Base-by-base conservation (phyloP, 2,888 invertebrate species). In the Dysmachus trigonus region DNA sequence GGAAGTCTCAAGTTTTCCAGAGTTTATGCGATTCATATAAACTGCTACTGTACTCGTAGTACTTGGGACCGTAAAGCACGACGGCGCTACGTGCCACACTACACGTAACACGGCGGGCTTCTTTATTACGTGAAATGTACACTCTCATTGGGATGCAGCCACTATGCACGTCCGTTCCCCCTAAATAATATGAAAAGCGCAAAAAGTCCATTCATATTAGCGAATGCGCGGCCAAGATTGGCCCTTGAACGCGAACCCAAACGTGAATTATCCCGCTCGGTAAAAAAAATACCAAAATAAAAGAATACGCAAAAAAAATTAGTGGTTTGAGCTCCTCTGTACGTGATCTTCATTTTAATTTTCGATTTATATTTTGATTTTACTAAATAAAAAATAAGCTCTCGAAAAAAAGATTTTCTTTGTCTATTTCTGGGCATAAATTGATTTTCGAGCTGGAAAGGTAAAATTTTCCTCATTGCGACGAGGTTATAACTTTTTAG, bases 21-120 rank as follows among this genome's bases (percentile, higher is more conserved):
- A 41, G 79, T 79, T 79, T 79, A 79, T 79, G 47, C 10, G 47
- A 51, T 62, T 79, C 79, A 79, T 79, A 79, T 79, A 79, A 79
- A 79, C 30, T 79, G 30, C 31, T 15, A 33, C 79, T 31, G 47
- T 79, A 51, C 79, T 79, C n/a, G 27, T 18, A n/a, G 47, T 79
- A 51, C 79, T 79, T 31, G 27, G 15, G 51, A 51, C 51, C 27
- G 51, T 79, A 79, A 79, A 79, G 30, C 31, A 79, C 7, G 31
- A 7, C 27, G 51, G 31, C 47, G 53, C 79, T 51, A n/a, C 47
- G 62, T 62, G 79, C 79, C 31, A 27, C 47, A 79, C 41, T 79
- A 38, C n/a, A 38, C n/a, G n/a, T n/a, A n/a, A n/a, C n/a, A n/a
- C n/a, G 18, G 22, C 2, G 35, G 4, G 10, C 38, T 41, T 22